Conservation (phyloP, 2,888 invertebrate species). For the Zele albiditarsus region DNA sequence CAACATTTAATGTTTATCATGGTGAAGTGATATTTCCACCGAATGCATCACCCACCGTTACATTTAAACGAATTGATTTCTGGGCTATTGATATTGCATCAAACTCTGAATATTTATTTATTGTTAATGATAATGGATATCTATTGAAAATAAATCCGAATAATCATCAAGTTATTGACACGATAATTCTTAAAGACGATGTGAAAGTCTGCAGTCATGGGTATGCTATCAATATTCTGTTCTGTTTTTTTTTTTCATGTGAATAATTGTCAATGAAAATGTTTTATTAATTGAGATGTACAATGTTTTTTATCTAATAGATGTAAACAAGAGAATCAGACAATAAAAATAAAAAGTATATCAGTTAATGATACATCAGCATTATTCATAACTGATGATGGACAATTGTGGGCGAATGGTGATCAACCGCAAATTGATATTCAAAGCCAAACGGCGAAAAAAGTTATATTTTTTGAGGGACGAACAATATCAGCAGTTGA, state of each 20-base stretch:
- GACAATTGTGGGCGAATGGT: slow-evolving; percentile 82
- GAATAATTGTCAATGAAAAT: not conserved
- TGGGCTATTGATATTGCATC: slow-evolving; percentile 79
- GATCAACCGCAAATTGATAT: slow-evolving; percentile 80
- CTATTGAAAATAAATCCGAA: slow-evolving; percentile 76
- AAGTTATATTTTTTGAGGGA: slow-evolving; percentile 81
- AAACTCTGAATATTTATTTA: slow-evolving; percentile 77
- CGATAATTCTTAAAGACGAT: slow-evolving; percentile 79
- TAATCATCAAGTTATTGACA: slow-evolving; percentile 76
- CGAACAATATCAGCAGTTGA: slow-evolving; percentile 81
- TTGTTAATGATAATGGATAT: slow-evolving; percentile 78
- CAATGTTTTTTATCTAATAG: slow-evolving; percentile 48
- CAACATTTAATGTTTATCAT: slow-evolving; percentile 71
- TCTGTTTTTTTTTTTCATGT: not conserved
- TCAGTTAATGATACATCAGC: slow-evolving; percentile 78
- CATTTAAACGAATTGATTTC: slow-evolving; percentile 74
- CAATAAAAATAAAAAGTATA: slow-evolving; percentile 78
- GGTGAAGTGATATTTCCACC: slow-evolving; percentile 67
- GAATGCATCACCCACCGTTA: slow-evolving; percentile 64
- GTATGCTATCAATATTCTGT: slow-evolving; percentile 48
- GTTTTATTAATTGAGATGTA: slow-evolving; percentile 15
- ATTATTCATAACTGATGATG: slow-evolving; percentile 79
- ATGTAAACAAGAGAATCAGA: slow-evolving; percentile 77
- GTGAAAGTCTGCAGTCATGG: slow-evolving; percentile 80
- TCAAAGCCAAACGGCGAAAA: slow-evolving; percentile 77